Conservation (phyloP, 2,888 invertebrate genomes). For the Drosophila helvetica region DNA sequence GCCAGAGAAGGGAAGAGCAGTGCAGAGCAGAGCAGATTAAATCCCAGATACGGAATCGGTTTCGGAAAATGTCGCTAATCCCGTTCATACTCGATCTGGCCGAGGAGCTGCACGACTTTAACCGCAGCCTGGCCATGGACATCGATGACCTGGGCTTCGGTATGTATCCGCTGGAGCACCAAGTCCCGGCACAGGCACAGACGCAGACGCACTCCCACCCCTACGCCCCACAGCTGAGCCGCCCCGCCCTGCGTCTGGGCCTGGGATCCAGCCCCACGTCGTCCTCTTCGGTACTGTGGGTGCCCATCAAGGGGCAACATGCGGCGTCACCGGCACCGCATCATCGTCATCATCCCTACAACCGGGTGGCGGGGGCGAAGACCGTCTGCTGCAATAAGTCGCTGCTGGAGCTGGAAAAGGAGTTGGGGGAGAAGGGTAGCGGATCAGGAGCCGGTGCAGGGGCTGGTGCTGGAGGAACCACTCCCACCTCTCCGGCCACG, state of each 20-base stretch:
- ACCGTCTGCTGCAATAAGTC: conserved; percentile 73
- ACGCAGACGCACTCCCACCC: conserved; percentile 52
- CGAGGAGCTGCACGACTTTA: conserved; percentile 72
- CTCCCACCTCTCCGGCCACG: conserved; percentile 44
- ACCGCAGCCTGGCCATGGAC: conserved; percentile 67
- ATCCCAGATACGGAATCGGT: conserved; percentile 3
- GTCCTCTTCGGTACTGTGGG: conserved; percentile 55
- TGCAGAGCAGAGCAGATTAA: conserved; percentile 1
- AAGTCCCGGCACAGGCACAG: conserved; percentile 50
- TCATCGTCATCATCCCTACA: conserved; percentile 71
- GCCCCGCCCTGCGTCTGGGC: conserved; percentile 21
- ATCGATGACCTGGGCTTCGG: conserved; percentile 81
- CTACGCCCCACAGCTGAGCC: conserved; percentile 44
- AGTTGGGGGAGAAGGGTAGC: conserved; percentile 59
- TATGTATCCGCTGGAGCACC: conserved; percentile 79
- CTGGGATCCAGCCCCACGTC: conserved; percentile 25
- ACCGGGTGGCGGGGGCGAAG: conserved; percentile 70
- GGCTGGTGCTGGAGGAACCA: conserved; percentile 54
- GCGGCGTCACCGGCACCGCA: conserved; percentile 32
- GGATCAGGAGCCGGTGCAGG: conserved; percentile 7
- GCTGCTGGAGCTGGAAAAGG: conserved; percentile 65
- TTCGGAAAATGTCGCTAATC: conserved; percentile 74
- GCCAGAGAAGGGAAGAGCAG: conserved; percentile 1
- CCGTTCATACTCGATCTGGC: conserved; percentile 80
- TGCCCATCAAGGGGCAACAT: conserved; percentile 63